A percentile compares a stretch with the other conserved stretches of the same genome.
Conservation (phyloP, 2,888 invertebrate species). For the Cheilosia variabilis region DNA sequence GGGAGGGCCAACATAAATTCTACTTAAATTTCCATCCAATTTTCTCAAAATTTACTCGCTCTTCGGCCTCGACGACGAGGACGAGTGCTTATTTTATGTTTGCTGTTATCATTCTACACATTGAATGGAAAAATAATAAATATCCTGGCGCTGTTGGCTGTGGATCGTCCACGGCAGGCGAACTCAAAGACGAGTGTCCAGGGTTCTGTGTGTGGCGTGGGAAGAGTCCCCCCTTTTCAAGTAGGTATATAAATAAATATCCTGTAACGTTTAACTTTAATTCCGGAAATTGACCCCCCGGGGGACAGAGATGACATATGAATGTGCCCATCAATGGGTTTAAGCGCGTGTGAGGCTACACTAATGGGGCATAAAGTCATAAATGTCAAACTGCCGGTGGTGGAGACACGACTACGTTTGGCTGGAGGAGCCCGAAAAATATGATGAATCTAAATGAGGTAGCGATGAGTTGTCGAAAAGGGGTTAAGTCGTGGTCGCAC, state of each 20-base stretch:
- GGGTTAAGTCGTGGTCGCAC: too few relatives aligned
- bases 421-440: constrained; percentile 1
- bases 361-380: constrained; percentile 66
- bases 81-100: neutral
- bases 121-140: constrained; percentile 1
- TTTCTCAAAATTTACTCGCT: constrained; percentile 39
- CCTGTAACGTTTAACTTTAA: constrained; percentile 65
- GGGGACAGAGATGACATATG: neutral
- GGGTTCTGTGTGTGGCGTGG: neutral
- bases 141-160: constrained; percentile 7
- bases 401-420: neutral
- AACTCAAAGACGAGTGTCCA: constrained; percentile 4
- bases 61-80: neutral
- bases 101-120: neutral
- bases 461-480: too few relatives aligned
- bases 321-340: neutral
- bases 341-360: constrained; percentile 16
- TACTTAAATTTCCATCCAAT: constrained; percentile 64
- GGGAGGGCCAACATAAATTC: constrained; percentile 41
- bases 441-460: too few relatives aligned
- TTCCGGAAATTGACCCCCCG: constrained; percentile 51
- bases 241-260: constrained; percentile 61
- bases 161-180: constrained; percentile 19
- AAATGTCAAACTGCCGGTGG: constrained; percentile 51
- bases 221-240: constrained; percentile 28